phyloP scores from a whole-genome alignment of 30 jellyfish, hydroid and myxozoan species.

The Catostylus mosaicus region DNA sequence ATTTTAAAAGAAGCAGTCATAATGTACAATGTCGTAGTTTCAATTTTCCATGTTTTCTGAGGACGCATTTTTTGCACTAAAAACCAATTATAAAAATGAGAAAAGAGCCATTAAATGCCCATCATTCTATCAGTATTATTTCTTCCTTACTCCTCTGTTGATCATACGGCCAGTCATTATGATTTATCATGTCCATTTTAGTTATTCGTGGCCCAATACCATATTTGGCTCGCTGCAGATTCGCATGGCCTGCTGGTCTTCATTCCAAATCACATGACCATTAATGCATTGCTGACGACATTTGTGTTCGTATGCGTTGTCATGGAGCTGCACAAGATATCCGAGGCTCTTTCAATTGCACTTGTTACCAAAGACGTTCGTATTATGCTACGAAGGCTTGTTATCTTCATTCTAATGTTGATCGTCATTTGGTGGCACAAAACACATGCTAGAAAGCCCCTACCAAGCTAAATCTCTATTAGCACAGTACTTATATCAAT shows the following conservation, averaged over 20 bases:
- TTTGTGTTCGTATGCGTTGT: conserved; percentile 77
- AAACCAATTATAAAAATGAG: no score
- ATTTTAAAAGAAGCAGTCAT: no score
- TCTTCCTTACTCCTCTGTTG: no score
- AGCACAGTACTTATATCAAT: no score
- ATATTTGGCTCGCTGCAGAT: conserved; percentile 93
- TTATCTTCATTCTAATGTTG: conserved; percentile 68
- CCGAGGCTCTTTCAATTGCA: conserved; percentile 69
- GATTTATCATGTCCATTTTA: no score
- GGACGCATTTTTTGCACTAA: no score
- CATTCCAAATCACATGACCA: conserved; percentile 72
- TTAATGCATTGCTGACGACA: conserved; percentile 80
- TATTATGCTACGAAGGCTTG: conserved; percentile 84
- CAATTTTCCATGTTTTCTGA: no score
- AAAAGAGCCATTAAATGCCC: no score
- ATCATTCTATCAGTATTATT: no score
- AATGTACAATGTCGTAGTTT: no score
- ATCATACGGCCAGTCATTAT: no score
- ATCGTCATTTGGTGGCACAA: conserved; percentile 94
- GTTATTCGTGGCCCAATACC: conserved; percentile 93
- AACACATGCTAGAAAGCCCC: conserved; percentile 79
- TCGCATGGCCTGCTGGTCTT: conserved; percentile 83
- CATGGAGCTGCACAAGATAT: conserved; percentile 75
- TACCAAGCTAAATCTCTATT: conserved; percentile 78
- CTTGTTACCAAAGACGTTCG: conserved; percentile 94